Evolutionary conservation across 1,140 invertebrate genomes (phyloP), one percentile per base, ranked within the genome.

Genomic region (Drosophila ananassae): DNA sequence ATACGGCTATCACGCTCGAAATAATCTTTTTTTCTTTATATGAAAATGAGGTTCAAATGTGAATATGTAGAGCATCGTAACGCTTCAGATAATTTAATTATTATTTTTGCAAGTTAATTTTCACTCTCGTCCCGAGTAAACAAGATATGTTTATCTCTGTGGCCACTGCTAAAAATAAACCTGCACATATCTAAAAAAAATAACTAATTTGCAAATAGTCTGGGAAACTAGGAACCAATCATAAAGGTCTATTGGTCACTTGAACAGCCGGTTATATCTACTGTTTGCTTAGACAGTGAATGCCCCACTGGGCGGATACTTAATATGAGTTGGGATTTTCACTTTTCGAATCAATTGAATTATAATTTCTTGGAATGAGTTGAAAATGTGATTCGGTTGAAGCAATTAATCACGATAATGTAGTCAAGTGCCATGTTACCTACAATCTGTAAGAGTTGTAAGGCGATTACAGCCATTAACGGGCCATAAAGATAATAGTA

Each of bases 61-160:
- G 56, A 41, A 17, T 3, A 34, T 67, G 34, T 7, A 21, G 28
- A 47, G 28, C 48, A 24, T 46, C n/a, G 28, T 28, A 46, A 21
- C 64, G 51, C 41, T 24, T 8, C 22, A 56, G 10, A 39, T 41
- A 48, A 69, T 39, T 69, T 12, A 48, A 48, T 53, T 53, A 32
- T 69, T 69, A 34, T 58, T 68, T 68, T 56, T 34, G 8, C 21
- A 30, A 21, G 30, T 22, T 46, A 41, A 21, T 47, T 69, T 47
- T 34, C 13, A 39, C 37, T 44, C n/a, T 50, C n/a, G 7, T 30
- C 2, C 3, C 3, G 12, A 37, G 39, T 48, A 47, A 54, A 68
- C 50, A 68, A 64, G 47, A 69, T 55, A 55, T 67, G 62, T 68
- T 68, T 67, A 68, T 67, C 50, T 22, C 53, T 21, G 25, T 30